Evolutionary conservation across 2,113 vertebrate genomes (phyloP).

Genomic region (Falcunculus frontatus): DNA sequence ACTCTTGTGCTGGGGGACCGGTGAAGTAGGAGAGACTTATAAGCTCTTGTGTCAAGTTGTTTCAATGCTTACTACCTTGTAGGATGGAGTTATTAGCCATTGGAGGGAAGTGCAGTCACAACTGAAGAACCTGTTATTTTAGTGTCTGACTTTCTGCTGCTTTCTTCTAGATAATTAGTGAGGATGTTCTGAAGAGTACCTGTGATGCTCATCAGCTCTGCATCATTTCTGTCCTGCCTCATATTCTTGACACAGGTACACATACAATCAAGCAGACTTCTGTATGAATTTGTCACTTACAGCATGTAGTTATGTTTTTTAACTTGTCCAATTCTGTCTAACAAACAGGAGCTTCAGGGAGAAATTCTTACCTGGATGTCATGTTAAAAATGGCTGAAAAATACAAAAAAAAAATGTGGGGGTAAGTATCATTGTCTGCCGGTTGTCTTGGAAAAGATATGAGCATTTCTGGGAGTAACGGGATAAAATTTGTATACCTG

Average conservation of each 20-base stretch:
- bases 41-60: background rate
- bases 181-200: constrained; percentile 82
- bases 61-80: background rate
- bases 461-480: background rate
- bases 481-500: background rate
- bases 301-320: background rate
- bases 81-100: background rate
- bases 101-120: background rate
- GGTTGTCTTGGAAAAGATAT: background rate
- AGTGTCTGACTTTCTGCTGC: background rate
- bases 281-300: background rate
- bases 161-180: constrained; percentile 80
- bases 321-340: background rate
- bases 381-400: constrained; percentile 93
- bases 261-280: background rate
- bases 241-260: constrained; percentile 94
- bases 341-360: constrained; percentile 87
- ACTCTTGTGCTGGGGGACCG: background rate
- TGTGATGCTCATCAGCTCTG: constrained; percentile 94
- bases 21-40: background rate
- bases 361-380: constrained; percentile 90
- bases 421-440: constrained; percentile 74
- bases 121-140: too few species aligned
- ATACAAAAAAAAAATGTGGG: constrained; percentile 99
- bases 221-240: constrained; percentile 88